Evolutionary conservation across 2,888 invertebrate genomes (phyloP).

Genomic region (Fissipunctia ypsillon): DNA sequence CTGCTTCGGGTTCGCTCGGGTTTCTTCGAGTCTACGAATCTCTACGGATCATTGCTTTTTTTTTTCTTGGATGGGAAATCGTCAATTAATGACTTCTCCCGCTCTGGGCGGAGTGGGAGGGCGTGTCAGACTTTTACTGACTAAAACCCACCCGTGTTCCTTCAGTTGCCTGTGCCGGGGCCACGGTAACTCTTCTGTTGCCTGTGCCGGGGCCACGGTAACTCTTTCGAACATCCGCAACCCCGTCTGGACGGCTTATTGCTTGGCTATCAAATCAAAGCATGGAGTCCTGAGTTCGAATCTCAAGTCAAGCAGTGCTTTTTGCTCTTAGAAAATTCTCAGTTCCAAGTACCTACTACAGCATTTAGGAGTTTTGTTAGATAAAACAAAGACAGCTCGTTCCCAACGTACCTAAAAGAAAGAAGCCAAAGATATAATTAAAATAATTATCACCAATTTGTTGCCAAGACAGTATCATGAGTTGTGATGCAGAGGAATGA

Average conservation of each 20-base stretch:
- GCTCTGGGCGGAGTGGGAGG: too few species aligned
- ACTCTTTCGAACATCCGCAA: too few species aligned
- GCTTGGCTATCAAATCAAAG: conserved; percentile 3
- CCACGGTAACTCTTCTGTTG: too few species aligned
- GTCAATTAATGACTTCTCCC: too few species aligned
- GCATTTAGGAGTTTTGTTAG: background rate
- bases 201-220: too few species aligned
- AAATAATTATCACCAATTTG: background rate
- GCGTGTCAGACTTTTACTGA: too few species aligned
- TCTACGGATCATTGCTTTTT: conserved; percentile 5
- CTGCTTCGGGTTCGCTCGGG: conserved; percentile 28
- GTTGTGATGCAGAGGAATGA: background rate
- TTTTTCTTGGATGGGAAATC: too few species aligned
- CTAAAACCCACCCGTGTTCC: too few species aligned
- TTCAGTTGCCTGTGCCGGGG: too few species aligned
- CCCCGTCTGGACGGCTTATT: conserved; percentile 9
- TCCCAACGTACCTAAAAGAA: background rate
- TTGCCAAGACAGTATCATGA: background rate
- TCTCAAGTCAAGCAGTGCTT: background rate
- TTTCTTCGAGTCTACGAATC: conserved; percentile 14
- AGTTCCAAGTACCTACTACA: too few species aligned
- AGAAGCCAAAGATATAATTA: background rate
- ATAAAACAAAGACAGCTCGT: background rate
- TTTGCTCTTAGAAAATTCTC: too few species aligned
- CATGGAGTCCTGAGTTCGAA: background rate